These are phyloP conservation scores for Columba guinea DNA, from an alignment of 2,797 vertebrate species.

Conservation along the genomic window DNA sequence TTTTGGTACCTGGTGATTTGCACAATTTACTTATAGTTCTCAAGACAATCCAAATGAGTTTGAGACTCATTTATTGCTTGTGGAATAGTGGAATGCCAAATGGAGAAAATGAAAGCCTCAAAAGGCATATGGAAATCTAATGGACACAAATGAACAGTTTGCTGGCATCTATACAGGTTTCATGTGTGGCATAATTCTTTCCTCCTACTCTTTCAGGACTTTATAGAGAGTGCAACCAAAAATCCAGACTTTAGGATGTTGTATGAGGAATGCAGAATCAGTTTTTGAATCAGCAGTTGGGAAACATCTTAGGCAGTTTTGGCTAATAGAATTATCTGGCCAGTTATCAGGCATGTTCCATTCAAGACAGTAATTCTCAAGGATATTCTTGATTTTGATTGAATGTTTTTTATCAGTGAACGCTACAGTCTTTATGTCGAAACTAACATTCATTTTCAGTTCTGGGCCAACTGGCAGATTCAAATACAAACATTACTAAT, in stretches of 20 bases:
- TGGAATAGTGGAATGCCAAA: background rate
- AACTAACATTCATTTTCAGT: slow-evolving; percentile 39
- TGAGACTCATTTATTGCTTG: background rate
- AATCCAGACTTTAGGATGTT: background rate
- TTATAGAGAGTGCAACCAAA: background rate
- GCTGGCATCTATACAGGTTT: background rate
- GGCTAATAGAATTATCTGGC: slow-evolving; percentile 18
- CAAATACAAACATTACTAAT: slow-evolving; percentile 64
- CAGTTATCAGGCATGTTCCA: slow-evolving; percentile 2
- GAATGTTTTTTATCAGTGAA: slow-evolving; percentile 22
- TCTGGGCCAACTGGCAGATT: slow-evolving; percentile 51
- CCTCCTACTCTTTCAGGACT: background rate
- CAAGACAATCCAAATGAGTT: background rate
- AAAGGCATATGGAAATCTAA: background rate
- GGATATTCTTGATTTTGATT: slow-evolving; percentile 37
- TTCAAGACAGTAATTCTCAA: slow-evolving; percentile 45
- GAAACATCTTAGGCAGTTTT: background rate
- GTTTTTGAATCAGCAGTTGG: background rate
- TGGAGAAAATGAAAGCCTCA: background rate
- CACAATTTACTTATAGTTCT: background rate
- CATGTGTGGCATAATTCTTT: background rate
- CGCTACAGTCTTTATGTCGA: slow-evolving; percentile 20
- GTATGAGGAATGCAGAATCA: background rate
- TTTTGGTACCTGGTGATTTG: background rate
- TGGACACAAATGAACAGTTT: background rate